Percentiles rank a stretch among this genome's conserved stretches.
Conservation (phyloP, 1,140 invertebrate genomes). For the Solenopsis fugax region DNA sequence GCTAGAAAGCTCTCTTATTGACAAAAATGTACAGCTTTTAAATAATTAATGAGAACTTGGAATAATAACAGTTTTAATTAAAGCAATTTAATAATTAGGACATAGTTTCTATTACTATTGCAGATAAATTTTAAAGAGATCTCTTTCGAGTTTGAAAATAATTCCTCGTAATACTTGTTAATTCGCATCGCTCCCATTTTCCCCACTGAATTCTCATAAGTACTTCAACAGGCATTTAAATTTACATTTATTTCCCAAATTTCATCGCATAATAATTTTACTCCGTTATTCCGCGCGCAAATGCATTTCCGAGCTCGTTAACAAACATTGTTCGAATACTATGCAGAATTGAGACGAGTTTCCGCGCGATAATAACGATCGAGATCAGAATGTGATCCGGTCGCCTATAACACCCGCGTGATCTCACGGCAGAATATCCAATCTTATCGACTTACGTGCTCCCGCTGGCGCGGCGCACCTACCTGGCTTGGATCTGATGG, state of each 20-base stretch:
- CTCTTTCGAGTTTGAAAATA: neutral
- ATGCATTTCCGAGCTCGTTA: constrained; percentile 12
- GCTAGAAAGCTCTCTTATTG: neutral
- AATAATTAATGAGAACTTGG: constrained; percentile 1
- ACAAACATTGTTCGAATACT: constrained; percentile 43
- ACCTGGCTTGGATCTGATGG: constrained; percentile 88
- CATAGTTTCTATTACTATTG: neutral
- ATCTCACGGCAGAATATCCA: constrained; percentile 18
- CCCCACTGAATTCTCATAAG: neutral
- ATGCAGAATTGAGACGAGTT: constrained; percentile 19
- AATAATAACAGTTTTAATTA: constrained; percentile 8
- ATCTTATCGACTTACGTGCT: constrained; percentile 47
- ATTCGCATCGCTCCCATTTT: neutral
- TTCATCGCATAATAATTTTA: constrained; percentile 9
- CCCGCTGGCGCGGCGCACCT: neutral
- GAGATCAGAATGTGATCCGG: constrained; percentile 29
- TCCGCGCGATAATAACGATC: constrained; percentile 40
- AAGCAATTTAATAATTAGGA: neutral
- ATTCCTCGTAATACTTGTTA: neutral
- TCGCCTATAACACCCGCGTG: constrained; percentile 2
- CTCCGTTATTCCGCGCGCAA: neutral
- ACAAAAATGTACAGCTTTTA: neutral
- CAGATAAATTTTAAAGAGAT: neutral
- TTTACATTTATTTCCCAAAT: constrained; percentile 16
- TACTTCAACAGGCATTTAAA: neutral